Percentiles rank a stretch among this genome's conserved stretches.
Conservation (phyloP, 2,888 invertebrate genomes). For the Macaria liturata region DNA sequence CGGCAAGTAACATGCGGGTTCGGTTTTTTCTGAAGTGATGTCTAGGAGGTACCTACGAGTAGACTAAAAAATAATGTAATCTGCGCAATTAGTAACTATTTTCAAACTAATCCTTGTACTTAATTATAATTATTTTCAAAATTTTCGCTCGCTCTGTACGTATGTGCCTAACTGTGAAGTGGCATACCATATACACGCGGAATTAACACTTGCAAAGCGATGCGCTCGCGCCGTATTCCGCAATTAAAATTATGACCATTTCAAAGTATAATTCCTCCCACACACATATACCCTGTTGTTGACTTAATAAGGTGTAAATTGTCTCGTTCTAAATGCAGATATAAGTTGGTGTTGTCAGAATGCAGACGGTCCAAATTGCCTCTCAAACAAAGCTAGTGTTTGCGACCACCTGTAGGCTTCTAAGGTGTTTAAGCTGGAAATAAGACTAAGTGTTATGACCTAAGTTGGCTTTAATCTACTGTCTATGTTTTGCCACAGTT, state of each 20-base stretch:
- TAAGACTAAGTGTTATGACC: slow-evolving; percentile 19
- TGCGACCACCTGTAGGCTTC: slow-evolving; percentile 78
- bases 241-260: slow-evolving; percentile 66
- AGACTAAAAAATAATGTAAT: too few species aligned
- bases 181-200: slow-evolving; percentile 44
- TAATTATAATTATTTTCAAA: too few species aligned
- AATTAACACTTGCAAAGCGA: slow-evolving; percentile 72
- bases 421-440: slow-evolving; percentile 51
- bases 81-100: too few species aligned
- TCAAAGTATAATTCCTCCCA: slow-evolving; percentile 10
- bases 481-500: too few species aligned
- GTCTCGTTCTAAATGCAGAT: slow-evolving; percentile 24
- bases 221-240: slow-evolving; percentile 58
- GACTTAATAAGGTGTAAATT: slow-evolving; percentile 39
- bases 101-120: too few species aligned
- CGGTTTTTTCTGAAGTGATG: too few species aligned
- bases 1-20: too few species aligned
- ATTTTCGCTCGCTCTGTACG: too few species aligned
- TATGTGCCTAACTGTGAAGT: too few species aligned
- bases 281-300: slow-evolving; percentile 23
- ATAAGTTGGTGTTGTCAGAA: slow-evolving; percentile 46
- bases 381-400: slow-evolving; percentile 72
- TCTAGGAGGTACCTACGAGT: too few species aligned
- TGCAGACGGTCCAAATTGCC: slow-evolving; percentile 65
- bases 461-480: too few species aligned